phyloP scores from a whole-genome alignment of 2,888 invertebrate species.

The Andricus curvator region DNA sequence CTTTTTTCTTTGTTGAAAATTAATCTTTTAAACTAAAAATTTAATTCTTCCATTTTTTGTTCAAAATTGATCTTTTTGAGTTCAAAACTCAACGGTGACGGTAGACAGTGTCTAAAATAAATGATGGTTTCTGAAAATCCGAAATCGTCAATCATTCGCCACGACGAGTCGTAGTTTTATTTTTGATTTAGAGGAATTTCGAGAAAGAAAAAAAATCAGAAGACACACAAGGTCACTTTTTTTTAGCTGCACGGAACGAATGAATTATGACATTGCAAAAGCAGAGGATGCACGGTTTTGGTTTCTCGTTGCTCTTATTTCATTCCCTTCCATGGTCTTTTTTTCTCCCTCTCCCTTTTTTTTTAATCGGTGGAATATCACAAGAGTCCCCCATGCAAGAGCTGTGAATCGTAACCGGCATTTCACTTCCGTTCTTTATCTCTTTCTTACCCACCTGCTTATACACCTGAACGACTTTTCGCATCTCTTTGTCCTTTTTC shows the following conservation, averaged over 20 bases:
- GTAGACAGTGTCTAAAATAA: too few relatives aligned
- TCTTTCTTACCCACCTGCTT: conserved; percentile 19
- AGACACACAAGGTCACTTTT: conserved; percentile 1
- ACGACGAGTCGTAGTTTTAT: not conserved
- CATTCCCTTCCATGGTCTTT: not conserved
- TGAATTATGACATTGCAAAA: conserved; percentile 33
- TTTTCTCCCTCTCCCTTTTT: not conserved
- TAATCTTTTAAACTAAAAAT: too few relatives aligned
- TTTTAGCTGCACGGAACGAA: conserved; percentile 28
- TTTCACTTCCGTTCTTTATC: conserved; percentile 31
- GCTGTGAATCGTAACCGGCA: conserved; percentile 22
- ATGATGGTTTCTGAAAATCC: too few relatives aligned
- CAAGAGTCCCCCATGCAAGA: conserved; percentile 13
- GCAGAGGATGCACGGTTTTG: conserved; percentile 17
- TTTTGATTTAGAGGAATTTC: conserved; percentile 20
- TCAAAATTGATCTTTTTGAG: too few relatives aligned
- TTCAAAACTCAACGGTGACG: too few relatives aligned
- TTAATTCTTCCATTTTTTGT: too few relatives aligned
- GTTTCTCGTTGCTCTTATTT: conserved; percentile 19
- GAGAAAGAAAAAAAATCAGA: conserved; percentile 14
- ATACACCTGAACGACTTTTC: conserved; percentile 16
- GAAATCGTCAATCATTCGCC: too few relatives aligned
- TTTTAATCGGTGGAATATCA: conserved; percentile 35
- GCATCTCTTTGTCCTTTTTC: conserved; percentile 19
- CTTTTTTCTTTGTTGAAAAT: too few relatives aligned